phyloP scores from a whole-genome alignment of 2,888 invertebrate species.

The Ophion obscuratus region DNA sequence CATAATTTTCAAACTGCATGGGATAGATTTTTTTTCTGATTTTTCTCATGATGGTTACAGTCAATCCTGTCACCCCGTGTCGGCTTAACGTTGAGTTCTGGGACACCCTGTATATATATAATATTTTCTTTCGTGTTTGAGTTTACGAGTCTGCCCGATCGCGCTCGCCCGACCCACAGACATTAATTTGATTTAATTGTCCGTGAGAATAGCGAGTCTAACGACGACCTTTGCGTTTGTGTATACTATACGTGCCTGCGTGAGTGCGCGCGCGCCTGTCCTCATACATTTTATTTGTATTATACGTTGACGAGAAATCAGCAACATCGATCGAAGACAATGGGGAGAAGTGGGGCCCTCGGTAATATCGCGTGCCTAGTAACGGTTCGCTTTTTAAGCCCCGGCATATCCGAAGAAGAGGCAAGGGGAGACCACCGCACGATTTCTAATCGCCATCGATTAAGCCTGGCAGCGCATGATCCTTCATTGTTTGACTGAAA shows the following conservation, averaged over 20 bases:
- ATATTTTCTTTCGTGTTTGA: slow-evolving; percentile 31
- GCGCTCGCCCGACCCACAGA: slow-evolving; percentile 29
- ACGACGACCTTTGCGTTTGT: slow-evolving; percentile 6
- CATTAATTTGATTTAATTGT: slow-evolving; percentile 63
- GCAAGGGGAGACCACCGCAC: neutral
- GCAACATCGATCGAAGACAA: slow-evolving; percentile 55
- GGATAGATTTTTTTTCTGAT: too few relatives aligned
- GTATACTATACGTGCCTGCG: neutral
- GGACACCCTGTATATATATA: too few relatives aligned
- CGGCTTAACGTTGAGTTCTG: too few relatives aligned
- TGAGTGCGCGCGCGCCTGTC: neutral
- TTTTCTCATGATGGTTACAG: too few relatives aligned
- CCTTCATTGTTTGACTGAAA: slow-evolving; percentile 5
- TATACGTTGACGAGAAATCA: slow-evolving; percentile 38
- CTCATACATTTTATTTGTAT: neutral
- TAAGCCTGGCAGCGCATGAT: slow-evolving; percentile 14
- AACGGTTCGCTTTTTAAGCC: slow-evolving; percentile 7
- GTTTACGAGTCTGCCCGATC: slow-evolving; percentile 41
- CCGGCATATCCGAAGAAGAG: slow-evolving; percentile 1
- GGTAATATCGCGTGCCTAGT: slow-evolving; percentile 48
- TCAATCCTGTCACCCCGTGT: too few relatives aligned
- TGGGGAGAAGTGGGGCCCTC: slow-evolving; percentile 25
- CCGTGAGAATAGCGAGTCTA: slow-evolving; percentile 46
- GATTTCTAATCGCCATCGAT: slow-evolving; percentile 31
- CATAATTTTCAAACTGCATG: too few relatives aligned